Evolutionary conservation across 2,797 vertebrate species (phyloP).

Genomic region (Lophotriccus pileatus): DNA sequence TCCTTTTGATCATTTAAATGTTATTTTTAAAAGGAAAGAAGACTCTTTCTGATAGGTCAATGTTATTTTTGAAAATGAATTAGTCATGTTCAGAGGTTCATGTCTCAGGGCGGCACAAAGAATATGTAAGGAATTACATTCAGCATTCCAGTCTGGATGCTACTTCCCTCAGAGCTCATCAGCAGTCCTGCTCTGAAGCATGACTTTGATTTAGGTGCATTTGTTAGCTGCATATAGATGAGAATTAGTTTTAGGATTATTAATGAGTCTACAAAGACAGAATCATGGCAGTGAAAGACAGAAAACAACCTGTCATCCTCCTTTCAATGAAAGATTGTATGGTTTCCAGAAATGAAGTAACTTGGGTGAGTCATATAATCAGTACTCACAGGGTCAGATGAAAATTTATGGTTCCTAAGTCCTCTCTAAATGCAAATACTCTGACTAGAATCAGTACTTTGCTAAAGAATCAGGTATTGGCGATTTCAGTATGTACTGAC

Average conservation of each 20-base stretch:
- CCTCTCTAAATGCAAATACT: constrained; percentile 20
- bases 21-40: background rate
- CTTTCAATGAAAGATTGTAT: background rate
- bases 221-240: constrained; percentile 7
- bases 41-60: background rate
- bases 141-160: background rate
- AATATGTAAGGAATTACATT: background rate
- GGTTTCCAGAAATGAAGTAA: constrained; percentile 4
- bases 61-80: background rate
- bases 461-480: background rate
- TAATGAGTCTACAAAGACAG: background rate
- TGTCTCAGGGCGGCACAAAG: background rate
- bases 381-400: background rate
- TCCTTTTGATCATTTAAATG: background rate
- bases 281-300: constrained; percentile 3
- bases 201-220: constrained; percentile 3
- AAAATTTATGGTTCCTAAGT: background rate
- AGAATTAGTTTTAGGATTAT: constrained; percentile 21
- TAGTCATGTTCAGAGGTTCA: background rate
- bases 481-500: background rate
- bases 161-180: background rate
- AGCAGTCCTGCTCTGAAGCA: background rate
- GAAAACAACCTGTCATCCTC: background rate
- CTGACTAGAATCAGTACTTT: background rate
- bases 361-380: background rate